Percentiles rank a stretch among this genome's conserved stretches.
Evolutionary conservation across 2,113 vertebrate species (phyloP).

Genomic region (Scalopus aquaticus): DNA sequence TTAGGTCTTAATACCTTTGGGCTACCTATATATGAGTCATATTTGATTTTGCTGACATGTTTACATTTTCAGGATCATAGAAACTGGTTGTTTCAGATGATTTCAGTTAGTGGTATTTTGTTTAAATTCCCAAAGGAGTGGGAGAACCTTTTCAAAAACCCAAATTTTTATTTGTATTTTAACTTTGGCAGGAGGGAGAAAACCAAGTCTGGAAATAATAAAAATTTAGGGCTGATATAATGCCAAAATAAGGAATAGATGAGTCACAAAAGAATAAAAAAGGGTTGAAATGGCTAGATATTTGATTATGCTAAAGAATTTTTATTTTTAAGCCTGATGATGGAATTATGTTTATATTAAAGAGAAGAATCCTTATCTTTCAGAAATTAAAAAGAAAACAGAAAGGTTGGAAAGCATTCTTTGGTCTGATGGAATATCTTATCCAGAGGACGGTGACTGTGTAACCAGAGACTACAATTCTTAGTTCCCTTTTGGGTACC

Average conservation of each 20-base stretch:
- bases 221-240: constrained; percentile 26
- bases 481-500: background rate
- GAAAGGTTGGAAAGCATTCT: background rate
- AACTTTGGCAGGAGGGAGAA: constrained; percentile 31
- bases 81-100: constrained; percentile 57
- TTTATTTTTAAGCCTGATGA: constrained; percentile 14
- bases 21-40: constrained; percentile 20
- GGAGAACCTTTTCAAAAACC: constrained; percentile 43
- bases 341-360: background rate
- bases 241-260: constrained; percentile 48
- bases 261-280: background rate
- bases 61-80: constrained; percentile 47
- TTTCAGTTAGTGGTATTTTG: constrained; percentile 63
- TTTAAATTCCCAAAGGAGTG: constrained; percentile 45
- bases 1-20: constrained; percentile 47
- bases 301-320: background rate
- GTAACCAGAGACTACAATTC: background rate
- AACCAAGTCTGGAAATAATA: constrained; percentile 50
- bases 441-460: background rate
- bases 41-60: constrained; percentile 66
- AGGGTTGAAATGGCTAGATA: background rate
- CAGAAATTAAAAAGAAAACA: background rate
- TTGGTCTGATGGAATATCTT: background rate
- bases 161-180: constrained; percentile 51
- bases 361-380: background rate